phyloP scores from a whole-genome alignment of 2,113 vertebrate genomes.

The Polypterus senegalus region DNA sequence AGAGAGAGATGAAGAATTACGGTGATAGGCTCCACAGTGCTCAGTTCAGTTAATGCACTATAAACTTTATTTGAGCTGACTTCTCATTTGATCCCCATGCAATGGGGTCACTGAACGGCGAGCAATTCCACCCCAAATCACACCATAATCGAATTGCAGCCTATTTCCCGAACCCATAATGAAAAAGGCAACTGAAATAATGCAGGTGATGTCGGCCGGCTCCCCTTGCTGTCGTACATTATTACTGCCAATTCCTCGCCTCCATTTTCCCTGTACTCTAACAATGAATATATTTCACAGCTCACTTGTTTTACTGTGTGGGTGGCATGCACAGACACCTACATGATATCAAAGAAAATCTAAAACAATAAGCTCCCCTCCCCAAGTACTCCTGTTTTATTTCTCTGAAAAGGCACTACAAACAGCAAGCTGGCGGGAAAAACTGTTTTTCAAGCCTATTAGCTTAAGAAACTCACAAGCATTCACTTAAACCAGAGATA shows the following conservation, averaged over 20 bases:
- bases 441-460: constrained; percentile 33
- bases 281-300: constrained; percentile 92
- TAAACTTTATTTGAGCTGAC: constrained; percentile 84
- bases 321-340: constrained; percentile 69
- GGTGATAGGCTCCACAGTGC: constrained; percentile 47
- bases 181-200: constrained; percentile 77
- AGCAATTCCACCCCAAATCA: constrained; percentile 74
- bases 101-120: constrained; percentile 65
- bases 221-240: constrained; percentile 71
- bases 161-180: constrained; percentile 77
- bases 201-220: constrained; percentile 67
- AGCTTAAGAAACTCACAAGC: constrained; percentile 2
- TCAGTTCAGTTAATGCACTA: constrained; percentile 65
- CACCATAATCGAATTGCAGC: constrained; percentile 74
- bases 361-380: constrained; percentile 52
- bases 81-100: constrained; percentile 65
- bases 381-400: constrained; percentile 25
- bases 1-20: constrained; percentile 38
- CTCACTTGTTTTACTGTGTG: constrained; percentile 74
- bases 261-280: constrained; percentile 67
- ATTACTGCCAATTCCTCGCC: constrained; percentile 74
- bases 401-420: constrained; percentile 35
- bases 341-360: constrained; percentile 67
- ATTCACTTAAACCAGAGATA: too few relatives aligned
- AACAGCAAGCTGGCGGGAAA: constrained; percentile 42